Percentiles rank a stretch among this genome's conserved stretches.
Evolutionary conservation across 1,140 invertebrate genomes (phyloP).

Genomic region (Cylas formicarius): DNA sequence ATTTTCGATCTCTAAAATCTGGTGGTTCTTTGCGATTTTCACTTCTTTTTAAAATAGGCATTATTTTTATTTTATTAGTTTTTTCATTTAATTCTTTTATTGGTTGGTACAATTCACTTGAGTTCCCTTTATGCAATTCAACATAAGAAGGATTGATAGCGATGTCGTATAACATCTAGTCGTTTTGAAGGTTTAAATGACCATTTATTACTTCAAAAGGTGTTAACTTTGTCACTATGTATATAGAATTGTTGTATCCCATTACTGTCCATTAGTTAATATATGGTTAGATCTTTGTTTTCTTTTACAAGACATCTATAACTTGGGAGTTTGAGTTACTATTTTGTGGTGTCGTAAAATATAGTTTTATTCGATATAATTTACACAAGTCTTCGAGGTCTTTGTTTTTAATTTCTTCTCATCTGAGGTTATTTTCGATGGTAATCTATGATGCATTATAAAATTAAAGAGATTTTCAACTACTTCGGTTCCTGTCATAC

Average conservation of each 20-base stretch:
- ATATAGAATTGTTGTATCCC: constrained; percentile 26
- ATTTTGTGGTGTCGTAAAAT: constrained; percentile 13
- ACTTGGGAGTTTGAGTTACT: constrained; percentile 21
- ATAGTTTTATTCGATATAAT: no score
- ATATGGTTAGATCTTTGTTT: constrained; percentile 11
- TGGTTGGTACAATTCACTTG: no score
- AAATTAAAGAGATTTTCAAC: constrained; percentile 19
- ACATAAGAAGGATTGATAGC: no score
- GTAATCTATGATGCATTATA: constrained; percentile 21
- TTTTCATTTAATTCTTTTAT: no score
- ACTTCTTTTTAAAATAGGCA: no score
- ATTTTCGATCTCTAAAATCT: no score
- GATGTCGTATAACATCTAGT: no score
- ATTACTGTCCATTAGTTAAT: constrained; percentile 15
- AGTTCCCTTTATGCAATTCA: no score
- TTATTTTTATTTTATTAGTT: no score
- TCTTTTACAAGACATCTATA: constrained; percentile 18
- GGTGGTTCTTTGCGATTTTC: no score
- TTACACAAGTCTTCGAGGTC: no score
- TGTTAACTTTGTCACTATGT: constrained; percentile 18
- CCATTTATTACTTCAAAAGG: constrained; percentile 14
- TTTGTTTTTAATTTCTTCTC: constrained; percentile 22
- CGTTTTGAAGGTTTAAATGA: constrained; percentile 10
- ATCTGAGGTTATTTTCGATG: constrained; percentile 20
- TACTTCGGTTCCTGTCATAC: constrained; percentile 15